phyloP scores from a whole-genome alignment of 2,888 invertebrate genomes.

The Zaprionus lineosus region DNA sequence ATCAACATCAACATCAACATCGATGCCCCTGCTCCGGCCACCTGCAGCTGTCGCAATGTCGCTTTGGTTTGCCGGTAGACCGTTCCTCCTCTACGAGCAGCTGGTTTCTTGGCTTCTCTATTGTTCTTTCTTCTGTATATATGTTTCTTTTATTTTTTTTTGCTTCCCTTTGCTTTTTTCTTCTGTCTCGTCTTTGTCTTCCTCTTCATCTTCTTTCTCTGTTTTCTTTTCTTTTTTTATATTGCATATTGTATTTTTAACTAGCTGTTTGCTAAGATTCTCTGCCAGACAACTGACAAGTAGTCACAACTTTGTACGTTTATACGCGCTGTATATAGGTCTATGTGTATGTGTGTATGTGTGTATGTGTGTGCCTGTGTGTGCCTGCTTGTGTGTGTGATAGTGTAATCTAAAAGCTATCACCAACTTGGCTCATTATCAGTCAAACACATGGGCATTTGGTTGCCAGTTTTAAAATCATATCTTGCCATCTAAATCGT shows the following conservation, averaged over 20 bases:
- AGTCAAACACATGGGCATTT: constrained; percentile 22
- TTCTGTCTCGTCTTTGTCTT: constrained; percentile 8
- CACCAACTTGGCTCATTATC: constrained; percentile 18
- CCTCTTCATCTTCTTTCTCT: constrained; percentile 10
- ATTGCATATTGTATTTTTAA: constrained; percentile 68
- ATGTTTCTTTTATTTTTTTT: constrained; percentile 15
- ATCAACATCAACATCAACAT: neutral
- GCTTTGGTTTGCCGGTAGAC: constrained; percentile 25
- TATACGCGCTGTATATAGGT: neutral
- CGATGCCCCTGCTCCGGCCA: neutral
- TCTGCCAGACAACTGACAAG: constrained; percentile 51
- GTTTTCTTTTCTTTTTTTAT: constrained; percentile 29
- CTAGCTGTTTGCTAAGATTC: constrained; percentile 44
- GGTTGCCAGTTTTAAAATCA: constrained; percentile 10
- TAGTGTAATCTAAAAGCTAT: constrained; percentile 41
- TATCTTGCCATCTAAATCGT: constrained; percentile 48
- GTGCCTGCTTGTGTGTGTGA: constrained; percentile 15
- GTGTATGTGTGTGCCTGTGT: constrained; percentile 1
- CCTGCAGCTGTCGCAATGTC: constrained; percentile 34
- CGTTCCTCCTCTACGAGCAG: constrained; percentile 37
- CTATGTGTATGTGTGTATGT: neutral
- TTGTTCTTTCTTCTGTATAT: constrained; percentile 12
- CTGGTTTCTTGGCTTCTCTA: constrained; percentile 21
- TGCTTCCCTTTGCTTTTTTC: constrained; percentile 22
- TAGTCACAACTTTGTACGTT: too few relatives aligned